A percentile compares a stretch with the other conserved stretches of the same genome.
phyloP scores from a whole-genome alignment of 2,797 vertebrate genomes.

The Rhinogobio ventralis region DNA sequence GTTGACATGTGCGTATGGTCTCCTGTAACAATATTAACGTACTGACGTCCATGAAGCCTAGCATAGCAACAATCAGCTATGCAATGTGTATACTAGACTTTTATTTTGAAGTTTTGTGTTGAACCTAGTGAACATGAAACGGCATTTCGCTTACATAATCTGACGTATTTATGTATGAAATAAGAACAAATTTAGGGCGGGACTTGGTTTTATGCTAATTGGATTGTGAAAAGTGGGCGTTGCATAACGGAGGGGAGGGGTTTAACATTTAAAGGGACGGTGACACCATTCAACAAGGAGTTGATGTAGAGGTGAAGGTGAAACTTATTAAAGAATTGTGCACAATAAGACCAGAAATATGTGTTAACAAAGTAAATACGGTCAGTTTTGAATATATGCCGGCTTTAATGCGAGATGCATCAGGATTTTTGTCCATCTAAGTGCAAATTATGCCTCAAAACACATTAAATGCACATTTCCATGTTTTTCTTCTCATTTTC shows the following conservation, averaged over 20 bases:
- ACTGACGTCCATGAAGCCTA: conserved; percentile 67
- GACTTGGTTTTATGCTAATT: not conserved
- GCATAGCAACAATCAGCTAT: conserved; percentile 71
- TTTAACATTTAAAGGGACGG: not conserved
- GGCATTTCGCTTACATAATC: not conserved
- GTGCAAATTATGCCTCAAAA: conserved; percentile 12
- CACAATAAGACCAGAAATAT: not conserved
- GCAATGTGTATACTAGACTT: conserved; percentile 71
- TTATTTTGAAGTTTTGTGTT: conserved; percentile 69
- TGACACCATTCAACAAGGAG: not conserved
- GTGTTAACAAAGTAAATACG: not conserved
- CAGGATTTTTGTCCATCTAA: conserved; percentile 3
- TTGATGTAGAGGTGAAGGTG: not conserved
- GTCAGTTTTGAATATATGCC: not conserved
- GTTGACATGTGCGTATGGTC: conserved; percentile 66
- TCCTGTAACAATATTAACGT: conserved; percentile 62
- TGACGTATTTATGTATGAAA: not conserved
- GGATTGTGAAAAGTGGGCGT: not conserved
- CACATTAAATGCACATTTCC: conserved; percentile 29
- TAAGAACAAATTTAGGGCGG: not conserved
- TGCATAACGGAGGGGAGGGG: not conserved
- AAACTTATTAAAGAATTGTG: not conserved
- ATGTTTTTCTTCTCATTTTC: conserved; percentile 12
- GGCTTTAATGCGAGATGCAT: not conserved
- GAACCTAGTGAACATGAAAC: conserved; percentile 62